Percentiles rank a stretch among this genome's conserved stretches.
phyloP scores from a whole-genome alignment of 2,113 vertebrate species.

The Atractosteus spatula region DNA sequence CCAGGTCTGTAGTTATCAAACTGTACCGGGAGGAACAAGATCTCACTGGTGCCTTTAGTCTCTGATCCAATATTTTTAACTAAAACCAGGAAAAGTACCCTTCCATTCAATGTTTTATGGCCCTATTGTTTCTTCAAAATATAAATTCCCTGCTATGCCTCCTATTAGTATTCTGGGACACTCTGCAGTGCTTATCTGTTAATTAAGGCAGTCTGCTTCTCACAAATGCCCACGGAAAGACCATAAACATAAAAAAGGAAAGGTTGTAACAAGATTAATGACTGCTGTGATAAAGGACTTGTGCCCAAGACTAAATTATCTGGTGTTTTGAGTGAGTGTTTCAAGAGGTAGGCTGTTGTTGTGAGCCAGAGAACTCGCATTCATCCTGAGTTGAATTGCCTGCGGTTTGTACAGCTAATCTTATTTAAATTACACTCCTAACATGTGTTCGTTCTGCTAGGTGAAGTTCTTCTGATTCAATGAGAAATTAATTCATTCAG shows the following conservation, averaged over 20 bases:
- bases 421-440: no score
- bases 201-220: slow-evolving; percentile 7
- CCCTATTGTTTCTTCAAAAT: neutral
- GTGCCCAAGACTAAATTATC: slow-evolving; percentile 13
- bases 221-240: neutral
- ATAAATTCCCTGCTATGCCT: neutral
- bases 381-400: neutral
- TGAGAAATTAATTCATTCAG: no score
- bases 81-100: neutral
- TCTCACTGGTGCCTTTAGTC: neutral
- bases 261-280: slow-evolving; percentile 14
- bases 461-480: no score
- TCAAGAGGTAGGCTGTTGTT: neutral
- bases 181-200: slow-evolving; percentile 11
- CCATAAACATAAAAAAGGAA: slow-evolving; percentile 7
- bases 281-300: neutral
- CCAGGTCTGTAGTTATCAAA: neutral
- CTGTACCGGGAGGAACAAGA: neutral
- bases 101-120: neutral
- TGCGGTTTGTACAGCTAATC: no score
- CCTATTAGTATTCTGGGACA: neutral
- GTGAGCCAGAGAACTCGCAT: neutral
- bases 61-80: neutral
- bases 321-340: neutral
- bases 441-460: no score